Conservation (phyloP, 2,888 invertebrate species). For the Lysandra bellargus region DNA sequence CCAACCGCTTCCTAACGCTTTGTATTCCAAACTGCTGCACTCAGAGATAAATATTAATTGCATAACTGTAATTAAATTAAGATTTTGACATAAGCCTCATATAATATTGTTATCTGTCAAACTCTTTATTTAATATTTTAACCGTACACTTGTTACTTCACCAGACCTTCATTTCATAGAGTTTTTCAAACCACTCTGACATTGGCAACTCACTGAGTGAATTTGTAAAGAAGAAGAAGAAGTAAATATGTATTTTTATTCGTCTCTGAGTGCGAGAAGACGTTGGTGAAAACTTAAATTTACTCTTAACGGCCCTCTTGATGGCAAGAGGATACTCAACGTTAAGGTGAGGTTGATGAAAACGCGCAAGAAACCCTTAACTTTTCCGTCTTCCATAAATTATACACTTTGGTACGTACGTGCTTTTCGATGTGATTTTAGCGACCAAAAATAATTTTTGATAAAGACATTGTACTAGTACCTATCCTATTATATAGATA, state of each 20-base stretch:
- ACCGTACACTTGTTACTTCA: too few species aligned
- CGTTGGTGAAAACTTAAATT: too few species aligned
- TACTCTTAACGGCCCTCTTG: too few species aligned
- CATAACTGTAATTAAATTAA: too few species aligned
- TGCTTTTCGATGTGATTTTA: slow-evolving; percentile 61
- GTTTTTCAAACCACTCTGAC: too few species aligned
- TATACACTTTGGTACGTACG: slow-evolving; percentile 35
- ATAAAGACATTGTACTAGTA: slow-evolving; percentile 47
- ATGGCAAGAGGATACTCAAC: background rate
- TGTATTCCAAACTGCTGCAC: too few species aligned
- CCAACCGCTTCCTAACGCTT: background rate
- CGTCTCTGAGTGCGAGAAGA: background rate
- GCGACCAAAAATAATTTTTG: slow-evolving; percentile 63
- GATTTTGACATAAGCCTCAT: background rate
- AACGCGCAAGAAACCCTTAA: background rate
- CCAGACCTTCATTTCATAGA: too few species aligned
- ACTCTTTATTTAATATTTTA: too few species aligned
- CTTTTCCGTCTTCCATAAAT: slow-evolving; percentile 26
- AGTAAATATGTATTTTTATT: background rate
- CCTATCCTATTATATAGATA: slow-evolving; percentile 40
- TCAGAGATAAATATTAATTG: too few species aligned
- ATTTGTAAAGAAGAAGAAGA: too few species aligned
- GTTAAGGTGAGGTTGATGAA: background rate
- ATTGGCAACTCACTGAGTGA: too few species aligned
- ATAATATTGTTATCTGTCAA: too few species aligned